Evolutionary conservation across 2,113 vertebrate genomes (phyloP).

Genomic region (Leptosomus discolor): DNA sequence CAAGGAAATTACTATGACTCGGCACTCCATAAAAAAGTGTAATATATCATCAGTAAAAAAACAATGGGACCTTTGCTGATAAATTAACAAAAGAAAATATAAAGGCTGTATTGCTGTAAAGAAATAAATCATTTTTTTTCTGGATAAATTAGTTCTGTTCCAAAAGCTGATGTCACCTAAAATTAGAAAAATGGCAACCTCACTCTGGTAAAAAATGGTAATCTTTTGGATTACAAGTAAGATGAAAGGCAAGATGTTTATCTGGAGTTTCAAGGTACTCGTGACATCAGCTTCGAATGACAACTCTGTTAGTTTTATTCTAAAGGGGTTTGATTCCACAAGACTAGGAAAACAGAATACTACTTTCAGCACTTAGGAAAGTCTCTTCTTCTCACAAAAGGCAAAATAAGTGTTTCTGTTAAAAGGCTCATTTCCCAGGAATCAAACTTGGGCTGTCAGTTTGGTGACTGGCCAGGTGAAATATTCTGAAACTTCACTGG

Average conservation of each 20-base stretch:
- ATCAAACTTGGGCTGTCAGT: not conserved
- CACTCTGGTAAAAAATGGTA: not conserved
- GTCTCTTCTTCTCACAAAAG: not conserved
- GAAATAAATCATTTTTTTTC: not conserved
- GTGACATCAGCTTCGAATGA: not conserved
- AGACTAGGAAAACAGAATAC: not conserved
- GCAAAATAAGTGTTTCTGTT: not conserved
- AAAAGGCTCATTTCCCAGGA: not conserved
- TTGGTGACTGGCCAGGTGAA: not conserved
- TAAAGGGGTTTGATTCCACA: not conserved
- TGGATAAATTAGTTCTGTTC: constrained; percentile 25
- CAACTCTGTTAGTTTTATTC: not conserved
- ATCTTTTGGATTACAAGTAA: constrained; percentile 10
- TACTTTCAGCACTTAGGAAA: not conserved
- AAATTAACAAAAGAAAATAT: constrained; percentile 65
- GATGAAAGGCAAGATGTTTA: not conserved
- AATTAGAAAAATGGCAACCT: constrained; percentile 44
- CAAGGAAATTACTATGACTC: constrained; percentile 77
- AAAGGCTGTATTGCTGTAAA: constrained; percentile 5
- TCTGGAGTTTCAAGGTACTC: not conserved
- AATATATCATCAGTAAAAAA: constrained; percentile 70
- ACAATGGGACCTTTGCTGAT: constrained; percentile 67
- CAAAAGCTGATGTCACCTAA: constrained; percentile 42
- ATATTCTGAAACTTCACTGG: not conserved
- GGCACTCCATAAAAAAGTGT: constrained; percentile 71